Evolutionary conservation across 1,140 invertebrate genomes (phyloP).

Genomic region (Scaptomyza hsui): DNA sequence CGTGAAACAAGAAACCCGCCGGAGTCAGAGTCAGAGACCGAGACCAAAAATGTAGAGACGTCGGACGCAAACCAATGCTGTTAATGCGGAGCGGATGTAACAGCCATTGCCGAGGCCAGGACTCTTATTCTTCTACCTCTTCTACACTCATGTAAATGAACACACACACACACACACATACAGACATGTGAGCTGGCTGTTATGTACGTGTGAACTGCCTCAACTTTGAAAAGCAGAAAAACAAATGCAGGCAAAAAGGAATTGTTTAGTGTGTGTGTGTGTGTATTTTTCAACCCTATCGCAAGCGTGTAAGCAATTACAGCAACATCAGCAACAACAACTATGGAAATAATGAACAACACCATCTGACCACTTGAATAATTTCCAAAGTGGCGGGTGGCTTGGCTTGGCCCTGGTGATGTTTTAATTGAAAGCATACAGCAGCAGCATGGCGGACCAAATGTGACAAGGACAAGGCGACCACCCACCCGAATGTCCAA

Average conservation of each 20-base stretch:
- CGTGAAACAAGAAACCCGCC: conserved; percentile 2
- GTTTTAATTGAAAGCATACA: conserved; percentile 76
- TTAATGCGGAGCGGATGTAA: conserved; percentile 55
- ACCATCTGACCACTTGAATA: conserved; percentile 82
- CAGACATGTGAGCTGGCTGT: background rate
- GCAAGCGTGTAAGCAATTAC: conserved; percentile 55
- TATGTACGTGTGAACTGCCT: conserved; percentile 28
- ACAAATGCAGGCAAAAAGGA: conserved; percentile 22
- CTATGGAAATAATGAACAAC: conserved; percentile 78
- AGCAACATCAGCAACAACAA: conserved; percentile 58
- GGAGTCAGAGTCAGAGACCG: conserved; percentile 19
- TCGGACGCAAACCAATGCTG: conserved; percentile 34
- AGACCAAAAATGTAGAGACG: background rate
- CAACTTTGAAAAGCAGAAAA: conserved; percentile 18
- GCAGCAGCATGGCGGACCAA: conserved; percentile 52
- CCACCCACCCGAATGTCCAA: conserved; percentile 6
- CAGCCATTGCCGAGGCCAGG: conserved; percentile 34
- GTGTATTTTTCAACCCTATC: conserved; percentile 42
- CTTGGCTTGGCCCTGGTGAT: conserved; percentile 40
- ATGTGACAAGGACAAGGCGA: conserved; percentile 36
- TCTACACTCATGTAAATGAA: conserved; percentile 13
- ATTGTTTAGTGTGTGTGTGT: conserved; percentile 25
- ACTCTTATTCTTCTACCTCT: too few relatives aligned
- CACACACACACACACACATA: conserved; percentile 6
- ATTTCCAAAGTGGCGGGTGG: conserved; percentile 56